Base-by-base conservation (phyloP, 2,888 invertebrate species). In the Lingula anatina region DNA sequence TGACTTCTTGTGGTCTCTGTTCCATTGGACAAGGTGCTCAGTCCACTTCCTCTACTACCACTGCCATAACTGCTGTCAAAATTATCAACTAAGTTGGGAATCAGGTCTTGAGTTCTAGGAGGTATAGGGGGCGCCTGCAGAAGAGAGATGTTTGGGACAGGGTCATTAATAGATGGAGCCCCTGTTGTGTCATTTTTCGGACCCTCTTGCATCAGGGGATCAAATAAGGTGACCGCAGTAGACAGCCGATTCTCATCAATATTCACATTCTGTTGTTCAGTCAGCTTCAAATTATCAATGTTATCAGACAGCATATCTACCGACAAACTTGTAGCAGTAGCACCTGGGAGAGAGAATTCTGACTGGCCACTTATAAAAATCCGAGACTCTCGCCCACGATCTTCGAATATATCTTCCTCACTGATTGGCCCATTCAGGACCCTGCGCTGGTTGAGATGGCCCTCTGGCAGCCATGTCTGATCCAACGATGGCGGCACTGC, bases 261-360 rank as follows among this genome's bases (percentile, higher is more conserved):
- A 24, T 63, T 64, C 18, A 65, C 54, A 47, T 66, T 69, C 48
- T 72, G 71, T 55, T 71, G 71, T 50, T 72, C 70, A 1, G 63
- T 60, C 5, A 69, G 49, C 35, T 62, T 68, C 18, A 66, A 47
- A n/a, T 60, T 58, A 3, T 47, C 51, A 1, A 52, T 54, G 25
- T 56, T 48, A 15, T 58, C 56, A 2, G 56, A 41, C 9, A 55
- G 25, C 1, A 53, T 47, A 28, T 56, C 57, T 12, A 50, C 50
- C 3, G 24, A 40, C 2, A 27, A 23, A n/a, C 12, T 25, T n/a
- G 20, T 18, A 12, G 7, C 40, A 12, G 3, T 21, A 20, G 41
- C 41, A 20, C 12, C 27, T 5, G 25, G 26, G 24, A 5, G 27
- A 9, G 39, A 39, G 9, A 9, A 7, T 39, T n/a, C n/a, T n/a